Evolutionary conservation across 1,140 invertebrate species (phyloP), one percentile per base, ranked within the genome.

Genomic region (Rhizoglyphus robini): DNA sequence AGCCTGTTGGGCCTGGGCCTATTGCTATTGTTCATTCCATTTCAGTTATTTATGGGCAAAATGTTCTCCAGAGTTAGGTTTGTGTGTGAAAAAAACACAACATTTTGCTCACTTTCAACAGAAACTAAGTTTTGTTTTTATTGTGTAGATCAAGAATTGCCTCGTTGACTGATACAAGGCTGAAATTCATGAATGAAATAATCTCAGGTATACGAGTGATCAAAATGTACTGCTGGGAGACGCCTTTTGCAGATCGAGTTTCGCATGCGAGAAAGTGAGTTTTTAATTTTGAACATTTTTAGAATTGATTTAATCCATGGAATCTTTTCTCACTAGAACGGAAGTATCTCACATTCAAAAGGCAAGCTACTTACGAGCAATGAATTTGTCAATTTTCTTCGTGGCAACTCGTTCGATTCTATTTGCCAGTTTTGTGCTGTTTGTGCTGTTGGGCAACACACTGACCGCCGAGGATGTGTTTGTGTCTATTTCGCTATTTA

Each of bases 121-220:
- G n/a, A n/a, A n/a, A n/a, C n/a, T n/a, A n/a, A n/a, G n/a, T n/a
- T n/a, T n/a, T n/a, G n/a, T n/a, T n/a, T n/a, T n/a, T n/a, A n/a
- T n/a, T n/a, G n/a, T n/a, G n/a, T n/a, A n/a, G n/a, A n/a, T n/a
- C n/a, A n/a, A 77, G 80, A 69, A 86, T 84, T n/a, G 86, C 88
- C 0, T 67, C 79, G 4, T 80, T 82, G 68, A 91, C 89, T 0
- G 91, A 95, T 73, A 83, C 90, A 71, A 79, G 90, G 66, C 84
- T 94, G 0, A 79, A 84, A 59, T 74, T 91, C 58, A 92, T 93
- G 87, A 90, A 72, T n/a, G n/a, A n/a, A n/a, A n/a, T n/a, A n/a
- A n/a, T n/a, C n/a, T n/a, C n/a, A n/a, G n/a, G n/a, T n/a, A n/a
- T n/a, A n/a, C n/a, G n/a, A n/a, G n/a, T n/a, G n/a, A n/a, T n/a